Percentiles rank a stretch among this genome's conserved stretches.
Conservation (phyloP, 2,113 vertebrate species). For the Aphelocoma coerulescens region DNA sequence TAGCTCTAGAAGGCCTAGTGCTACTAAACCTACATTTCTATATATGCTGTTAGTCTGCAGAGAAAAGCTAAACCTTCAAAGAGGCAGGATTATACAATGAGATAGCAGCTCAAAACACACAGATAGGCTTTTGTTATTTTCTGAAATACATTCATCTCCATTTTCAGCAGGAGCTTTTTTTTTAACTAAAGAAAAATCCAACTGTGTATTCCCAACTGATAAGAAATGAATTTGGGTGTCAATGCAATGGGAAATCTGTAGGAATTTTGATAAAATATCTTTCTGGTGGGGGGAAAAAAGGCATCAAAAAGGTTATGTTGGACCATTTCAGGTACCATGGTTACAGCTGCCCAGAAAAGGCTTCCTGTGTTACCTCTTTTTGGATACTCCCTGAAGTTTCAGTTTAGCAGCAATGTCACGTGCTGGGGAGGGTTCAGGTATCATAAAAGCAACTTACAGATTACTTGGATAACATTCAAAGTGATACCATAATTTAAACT, state of each 20-base stretch:
- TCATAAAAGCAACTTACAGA: neutral
- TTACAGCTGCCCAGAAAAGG: neutral
- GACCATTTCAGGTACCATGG: neutral
- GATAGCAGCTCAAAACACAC: conserved; percentile 24
- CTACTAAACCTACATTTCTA: neutral
- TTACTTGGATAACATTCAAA: neutral
- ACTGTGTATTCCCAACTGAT: conserved; percentile 7
- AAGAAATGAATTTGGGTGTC: conserved; percentile 34
- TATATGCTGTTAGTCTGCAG: neutral
- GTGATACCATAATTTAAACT: neutral
- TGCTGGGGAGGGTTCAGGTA: neutral
- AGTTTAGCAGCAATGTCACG: neutral
- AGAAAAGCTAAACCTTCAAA: conserved; percentile 39
- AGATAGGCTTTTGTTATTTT: conserved; percentile 45
- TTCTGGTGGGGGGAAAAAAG: neutral
- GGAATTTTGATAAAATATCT: conserved; percentile 10
- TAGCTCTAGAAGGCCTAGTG: neutral
- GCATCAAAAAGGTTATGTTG: neutral
- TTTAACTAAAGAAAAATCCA: conserved; percentile 9
- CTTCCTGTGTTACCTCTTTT: neutral
- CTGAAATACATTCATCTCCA: conserved; percentile 37
- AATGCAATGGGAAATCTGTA: neutral
- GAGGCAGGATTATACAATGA: conserved; percentile 22
- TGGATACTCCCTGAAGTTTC: neutral
- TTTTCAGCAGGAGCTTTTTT: neutral